phyloP scores from a whole-genome alignment of 2,113 vertebrate genomes.

The Myotis yumanensis region DNA sequence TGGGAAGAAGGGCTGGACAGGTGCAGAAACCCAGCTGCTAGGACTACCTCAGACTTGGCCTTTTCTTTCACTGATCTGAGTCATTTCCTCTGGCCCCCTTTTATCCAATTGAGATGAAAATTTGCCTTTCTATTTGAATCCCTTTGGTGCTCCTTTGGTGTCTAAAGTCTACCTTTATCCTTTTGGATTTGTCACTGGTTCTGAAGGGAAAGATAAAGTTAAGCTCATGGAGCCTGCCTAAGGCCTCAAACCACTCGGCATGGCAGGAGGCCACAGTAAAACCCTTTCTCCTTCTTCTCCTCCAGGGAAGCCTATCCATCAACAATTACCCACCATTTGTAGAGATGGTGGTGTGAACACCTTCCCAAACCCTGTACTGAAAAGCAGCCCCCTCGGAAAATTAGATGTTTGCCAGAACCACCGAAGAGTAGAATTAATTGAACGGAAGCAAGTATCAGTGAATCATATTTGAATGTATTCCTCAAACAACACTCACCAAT shows the following conservation, averaged over 20 bases:
- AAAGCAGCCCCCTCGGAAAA: background rate
- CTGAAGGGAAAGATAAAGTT: constrained; percentile 70
- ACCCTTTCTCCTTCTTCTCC: constrained; percentile 65
- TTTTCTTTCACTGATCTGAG: constrained; percentile 72
- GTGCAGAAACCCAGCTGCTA: constrained; percentile 77
- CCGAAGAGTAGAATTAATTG: background rate
- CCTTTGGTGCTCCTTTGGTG: constrained; percentile 62
- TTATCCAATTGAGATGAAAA: constrained; percentile 74
- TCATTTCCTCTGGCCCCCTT: constrained; percentile 78
- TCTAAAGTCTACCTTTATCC: constrained; percentile 72
- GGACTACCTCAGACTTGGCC: constrained; percentile 69
- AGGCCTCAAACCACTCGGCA: constrained; percentile 41
- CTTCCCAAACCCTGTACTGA: constrained; percentile 42
- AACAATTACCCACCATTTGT: constrained; percentile 57
- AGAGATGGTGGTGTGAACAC: constrained; percentile 34
- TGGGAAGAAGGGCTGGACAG: constrained; percentile 59
- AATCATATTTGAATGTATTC: background rate
- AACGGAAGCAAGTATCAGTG: background rate
- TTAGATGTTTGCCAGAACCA: background rate
- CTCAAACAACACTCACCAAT: constrained; percentile 17
- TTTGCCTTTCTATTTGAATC: constrained; percentile 64
- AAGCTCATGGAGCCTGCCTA: constrained; percentile 64
- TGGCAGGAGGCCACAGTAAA: constrained; percentile 62
- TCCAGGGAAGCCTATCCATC: constrained; percentile 59
- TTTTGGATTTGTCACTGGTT: constrained; percentile 64